A percentile compares a stretch with the other conserved stretches of the same genome.
Conservation (phyloP, 2,888 invertebrate genomes). For the Rhamnusium bicolor region DNA sequence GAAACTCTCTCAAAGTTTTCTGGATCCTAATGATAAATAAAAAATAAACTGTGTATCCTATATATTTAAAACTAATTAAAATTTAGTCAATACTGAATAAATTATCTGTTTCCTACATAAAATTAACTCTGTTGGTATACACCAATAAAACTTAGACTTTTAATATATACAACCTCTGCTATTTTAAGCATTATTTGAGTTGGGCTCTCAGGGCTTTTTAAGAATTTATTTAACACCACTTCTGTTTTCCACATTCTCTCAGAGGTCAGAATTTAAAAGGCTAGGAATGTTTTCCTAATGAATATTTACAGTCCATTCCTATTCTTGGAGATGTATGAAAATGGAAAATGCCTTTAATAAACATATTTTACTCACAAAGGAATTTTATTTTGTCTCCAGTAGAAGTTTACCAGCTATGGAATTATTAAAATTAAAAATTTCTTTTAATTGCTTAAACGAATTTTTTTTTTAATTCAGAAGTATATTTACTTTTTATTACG, state of each 20-base stretch:
- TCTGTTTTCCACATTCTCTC: constrained; percentile 33
- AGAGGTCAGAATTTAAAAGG: constrained; percentile 41
- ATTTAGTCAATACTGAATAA: too few relatives aligned
- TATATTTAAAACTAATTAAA: too few relatives aligned
- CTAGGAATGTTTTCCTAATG: constrained; percentile 43
- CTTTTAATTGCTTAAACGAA: not conserved
- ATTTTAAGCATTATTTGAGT: not conserved
- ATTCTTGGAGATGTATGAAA: not conserved
- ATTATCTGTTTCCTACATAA: too few relatives aligned
- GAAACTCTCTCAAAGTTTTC: too few relatives aligned
- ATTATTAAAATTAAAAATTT: not conserved
- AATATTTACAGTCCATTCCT: constrained; percentile 38
- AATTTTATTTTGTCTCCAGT: constrained; percentile 3
- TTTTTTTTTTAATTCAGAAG: too few relatives aligned
- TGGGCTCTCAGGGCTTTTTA: constrained; percentile 4
- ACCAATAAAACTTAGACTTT: not conserved
- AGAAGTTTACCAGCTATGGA: not conserved
- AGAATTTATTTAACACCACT: constrained; percentile 43
- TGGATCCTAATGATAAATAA: too few relatives aligned
- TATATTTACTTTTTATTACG: too few relatives aligned
- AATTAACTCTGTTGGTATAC: not conserved
- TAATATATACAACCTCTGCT: not conserved
- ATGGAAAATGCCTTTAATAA: not conserved
- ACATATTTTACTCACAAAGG: not conserved
- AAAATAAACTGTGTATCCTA: too few relatives aligned